phyloP scores from a whole-genome alignment of 1,140 invertebrate species.

The Apis florea region DNA sequence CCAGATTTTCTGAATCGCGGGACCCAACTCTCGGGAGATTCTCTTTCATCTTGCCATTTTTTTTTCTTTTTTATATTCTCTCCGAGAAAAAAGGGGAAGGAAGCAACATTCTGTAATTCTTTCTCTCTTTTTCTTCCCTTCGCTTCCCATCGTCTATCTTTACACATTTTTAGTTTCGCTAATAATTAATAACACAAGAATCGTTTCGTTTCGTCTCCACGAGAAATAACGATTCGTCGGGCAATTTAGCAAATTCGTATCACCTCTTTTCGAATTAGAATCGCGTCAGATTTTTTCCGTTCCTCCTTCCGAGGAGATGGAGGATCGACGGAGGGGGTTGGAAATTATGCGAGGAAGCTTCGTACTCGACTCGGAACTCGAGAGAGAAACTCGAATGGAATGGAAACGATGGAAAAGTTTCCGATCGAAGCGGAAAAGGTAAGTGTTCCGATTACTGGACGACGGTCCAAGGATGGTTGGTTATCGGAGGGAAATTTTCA shows the following conservation, averaged over 20 bases:
- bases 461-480: neutral
- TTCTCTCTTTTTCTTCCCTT: no score
- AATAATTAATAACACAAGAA: no score
- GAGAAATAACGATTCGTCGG: no score
- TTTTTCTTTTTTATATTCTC: neutral
- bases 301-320: neutral
- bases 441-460: conserved; percentile 37
- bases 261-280: neutral
- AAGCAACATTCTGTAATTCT: no score
- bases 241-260: no score
- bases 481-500: neutral
- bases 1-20: conserved; percentile 17
- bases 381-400: conserved; percentile 19
- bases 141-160: no score
- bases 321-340: conserved; percentile 6
- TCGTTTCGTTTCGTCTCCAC: no score
- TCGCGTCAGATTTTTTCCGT: conserved; percentile 1
- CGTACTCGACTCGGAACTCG: conserved; percentile 8
- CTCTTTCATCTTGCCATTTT: neutral
- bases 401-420: conserved; percentile 32
- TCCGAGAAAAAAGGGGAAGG: neutral
- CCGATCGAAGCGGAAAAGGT: conserved; percentile 24
- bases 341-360: conserved; percentile 54
- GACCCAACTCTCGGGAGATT: neutral
- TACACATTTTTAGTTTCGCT: no score